These are phyloP conservation scores for Cettia cetti DNA, from an alignment of 2,113 vertebrate species.

Conservation along the genomic window DNA sequence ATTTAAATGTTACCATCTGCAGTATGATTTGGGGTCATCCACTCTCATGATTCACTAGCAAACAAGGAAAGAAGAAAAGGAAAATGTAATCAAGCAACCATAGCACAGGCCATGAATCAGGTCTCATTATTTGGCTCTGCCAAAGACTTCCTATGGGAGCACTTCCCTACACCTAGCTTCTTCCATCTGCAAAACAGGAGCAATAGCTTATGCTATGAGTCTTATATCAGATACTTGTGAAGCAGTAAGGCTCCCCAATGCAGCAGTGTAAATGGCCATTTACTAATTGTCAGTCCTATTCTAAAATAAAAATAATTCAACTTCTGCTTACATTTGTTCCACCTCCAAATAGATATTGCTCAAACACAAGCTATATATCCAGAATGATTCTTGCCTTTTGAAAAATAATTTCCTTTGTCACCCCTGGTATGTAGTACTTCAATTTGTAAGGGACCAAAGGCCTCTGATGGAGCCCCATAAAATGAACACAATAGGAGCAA, in stretches of 20 bases:
- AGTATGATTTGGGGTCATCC: neutral
- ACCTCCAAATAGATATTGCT: neutral
- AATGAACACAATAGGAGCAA: neutral
- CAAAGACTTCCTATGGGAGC: neutral
- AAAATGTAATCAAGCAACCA: constrained; percentile 20
- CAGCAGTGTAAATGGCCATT: neutral
- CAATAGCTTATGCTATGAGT: neutral
- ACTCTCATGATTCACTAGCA: constrained; percentile 12
- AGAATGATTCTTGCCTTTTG: neutral
- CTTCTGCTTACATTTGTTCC: neutral
- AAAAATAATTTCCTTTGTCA: neutral
- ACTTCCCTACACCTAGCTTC: neutral
- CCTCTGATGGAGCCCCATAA: neutral
- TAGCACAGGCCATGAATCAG: constrained; percentile 21
- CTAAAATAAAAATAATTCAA: neutral
- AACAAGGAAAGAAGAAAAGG: constrained; percentile 4
- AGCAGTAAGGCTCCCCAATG: neutral
- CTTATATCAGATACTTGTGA: neutral
- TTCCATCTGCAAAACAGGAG: neutral
- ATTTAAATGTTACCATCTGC: constrained; percentile 41
- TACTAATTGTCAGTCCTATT: neutral
- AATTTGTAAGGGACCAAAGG: neutral
- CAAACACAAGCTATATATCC: neutral
- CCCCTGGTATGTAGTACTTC: neutral
- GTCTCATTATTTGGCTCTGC: neutral